Evolutionary conservation across 2,113 vertebrate genomes (phyloP), one percentile per base, ranked within the genome.

Genomic region (Anguilla japonica): DNA sequence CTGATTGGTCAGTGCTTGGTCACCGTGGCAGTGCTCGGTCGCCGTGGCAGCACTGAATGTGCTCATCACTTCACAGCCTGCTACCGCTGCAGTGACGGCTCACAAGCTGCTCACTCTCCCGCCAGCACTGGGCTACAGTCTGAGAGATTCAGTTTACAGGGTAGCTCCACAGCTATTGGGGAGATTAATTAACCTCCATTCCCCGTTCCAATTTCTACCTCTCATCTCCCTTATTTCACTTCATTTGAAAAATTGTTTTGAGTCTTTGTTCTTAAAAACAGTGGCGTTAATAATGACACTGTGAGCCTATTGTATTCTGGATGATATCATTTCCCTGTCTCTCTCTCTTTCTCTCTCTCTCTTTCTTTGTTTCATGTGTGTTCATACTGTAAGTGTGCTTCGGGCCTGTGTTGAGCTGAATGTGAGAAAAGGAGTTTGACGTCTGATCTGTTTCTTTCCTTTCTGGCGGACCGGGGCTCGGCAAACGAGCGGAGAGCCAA

Each of bases 371-470:
- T 29, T 39, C 22, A 22, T 34, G 11, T 41, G 14, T 34, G 34
- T 34, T 34, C 34, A 34, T 34, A 34, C 34, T 34, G 1, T 34
- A 34, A 34, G 34, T 34, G 34, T n/a, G 46, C 84, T 57, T 1
- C 43, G 13, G 84, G 84, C 63, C 11, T 8, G 6, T 57, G 75
- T 43, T 16, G 50, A 71, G 41, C 41, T 79, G 43, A 50, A 13
- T 85, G 79, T 26, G 85, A 63, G 57, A 63, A 34, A 63, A 39
- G 84, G 50, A 34, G 79, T 57, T n/a, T 63, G 85, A 43, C 57
- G 79, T 60, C 41, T 63, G 85, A 43, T 81, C 39, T 81, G 50
- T 41, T 9, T 6, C 9, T 46, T 9, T 40, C 50, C 50, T 83
- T 43, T 53, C 50, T 57, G 67, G 14, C 79, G 40, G 57, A 63